Evolutionary conservation across 1,140 invertebrate genomes (phyloP), one percentile per base, ranked within the genome.

Genomic region (Drosophila obscura): DNA sequence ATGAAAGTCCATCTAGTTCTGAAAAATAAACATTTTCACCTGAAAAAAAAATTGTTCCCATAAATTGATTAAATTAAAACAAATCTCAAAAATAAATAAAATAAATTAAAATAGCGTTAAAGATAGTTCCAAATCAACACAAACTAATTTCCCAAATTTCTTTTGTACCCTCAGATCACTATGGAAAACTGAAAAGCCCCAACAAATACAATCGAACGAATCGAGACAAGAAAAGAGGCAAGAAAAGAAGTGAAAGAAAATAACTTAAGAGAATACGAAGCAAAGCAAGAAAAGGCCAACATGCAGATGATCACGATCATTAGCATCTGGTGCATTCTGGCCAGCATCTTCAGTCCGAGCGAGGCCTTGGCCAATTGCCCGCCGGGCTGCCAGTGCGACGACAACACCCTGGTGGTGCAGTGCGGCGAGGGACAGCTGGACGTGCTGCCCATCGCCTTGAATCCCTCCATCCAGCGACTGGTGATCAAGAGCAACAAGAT

Each of bases 401-500:
- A 98, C 80, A 96, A 97, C 52, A 97, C 95, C 0, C 94, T 97
- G 48, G 95, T 96, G 8, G 97, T 97, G 2, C 94, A 95, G 48
- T 98, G 97, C 91, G 94, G 96, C 73, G 95, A 95, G 80, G 96
- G 96, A 72, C 96, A 96, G 74, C 93, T 98, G 61, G 96, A 97
- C 91, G 96, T 97, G 26, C 94, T 98, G 48, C 97, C 97, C 26
- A 98, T 98, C 74, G 96, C 97, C 0, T 92, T 98, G 51, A 98
- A 98, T 92, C 97, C 97, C 4, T 96, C 95, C 58, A 96, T 98
- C 59, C 96, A 96, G 89, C 93, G 96, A 7, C 94, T 97, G 68
- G 95, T 96, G 55, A 94, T 98, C 24, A 94, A 95, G 74, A 96
- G 96, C 87, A 98, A 97, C 90, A 95, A 95, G 78, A 97, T 98